Base-by-base conservation (phyloP, 1,140 invertebrate species). In the Ceratosolen solmsi region DNA sequence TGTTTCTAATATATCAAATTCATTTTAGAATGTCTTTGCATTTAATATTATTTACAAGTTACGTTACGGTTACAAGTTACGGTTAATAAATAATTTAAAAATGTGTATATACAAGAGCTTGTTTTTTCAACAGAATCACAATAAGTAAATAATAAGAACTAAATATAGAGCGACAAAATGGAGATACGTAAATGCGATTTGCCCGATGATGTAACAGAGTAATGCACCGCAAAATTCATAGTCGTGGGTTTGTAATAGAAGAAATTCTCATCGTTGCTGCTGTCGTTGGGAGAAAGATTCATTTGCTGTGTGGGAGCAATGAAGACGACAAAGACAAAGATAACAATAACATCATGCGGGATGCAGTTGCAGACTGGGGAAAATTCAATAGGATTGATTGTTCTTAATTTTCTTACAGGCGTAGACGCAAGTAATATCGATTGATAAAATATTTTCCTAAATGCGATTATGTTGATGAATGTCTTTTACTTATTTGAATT, bases 241-340 rank as follows among this genome's bases (percentile, higher is more conserved):
- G 38, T 65, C 38, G 60, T 1, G 20, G 17, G 27, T 22, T 27
- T 77, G 75, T 77, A 77, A 77, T 15, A 77, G 75, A 77, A 49
- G 75, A 2, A 9, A 65, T 77, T 63, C 27, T 77, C 38, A 1
- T 63, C 33, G 33, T 22, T 13, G 58, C 27, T 2, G 1, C 13
- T 25, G 25, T 11, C 33, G 51, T 36, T 13, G n/a, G 30, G 33
- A 15, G 13, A 41, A 38, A 63, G 56, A 76, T 36, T 76, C 36
- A 46, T 76, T 27, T 58, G 13, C 36, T 1, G 33, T 36, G 2
- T 17, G 13, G 56, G 73, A 76, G 33, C 54, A 63, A 63, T 30
- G 49, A 56, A 27, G 56, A 58, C 36, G 36, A 76, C n/a, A n/a
- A 56, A 7, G 27, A 22, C 30, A n/a, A n/a, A 30, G 30, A 33